These are phyloP conservation scores for Habrosyne pyritoides DNA, from an alignment of 2,888 invertebrate genomes.

Conservation along the genomic window DNA sequence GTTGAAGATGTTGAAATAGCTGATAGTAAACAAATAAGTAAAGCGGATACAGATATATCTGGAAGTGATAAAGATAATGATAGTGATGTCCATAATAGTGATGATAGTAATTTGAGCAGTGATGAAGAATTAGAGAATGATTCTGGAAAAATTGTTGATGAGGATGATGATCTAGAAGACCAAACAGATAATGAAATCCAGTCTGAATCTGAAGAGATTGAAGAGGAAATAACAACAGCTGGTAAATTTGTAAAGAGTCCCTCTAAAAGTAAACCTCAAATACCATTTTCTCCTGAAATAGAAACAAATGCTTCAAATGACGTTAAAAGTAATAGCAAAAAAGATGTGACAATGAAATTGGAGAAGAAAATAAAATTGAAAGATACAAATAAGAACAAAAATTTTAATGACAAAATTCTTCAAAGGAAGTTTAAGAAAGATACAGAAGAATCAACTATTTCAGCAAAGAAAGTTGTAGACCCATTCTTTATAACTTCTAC, in stretches of 20 bases:
- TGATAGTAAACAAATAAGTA: conserved; percentile 20
- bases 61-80: conserved; percentile 22
- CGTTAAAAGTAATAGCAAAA: conserved; percentile 8
- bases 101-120: conserved; percentile 19
- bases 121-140: conserved; percentile 17
- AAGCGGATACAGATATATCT: conserved; percentile 11
- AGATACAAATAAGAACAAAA: conserved; percentile 58
- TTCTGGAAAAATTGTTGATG: conserved; percentile 16
- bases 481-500: conserved; percentile 75
- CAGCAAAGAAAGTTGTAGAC: conserved; percentile 65
- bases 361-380: conserved; percentile 57
- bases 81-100: conserved; percentile 18
- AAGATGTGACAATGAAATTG: conserved; percentile 17
- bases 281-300: conserved; percentile 3
- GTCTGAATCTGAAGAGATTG: conserved; percentile 5
- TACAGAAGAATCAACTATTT: conserved; percentile 29
- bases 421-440: conserved; percentile 64
- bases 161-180: conserved; percentile 12
- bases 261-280: conserved; percentile 11
- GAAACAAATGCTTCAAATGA: conserved; percentile 11
- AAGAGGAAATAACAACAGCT: conserved; percentile 13
- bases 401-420: conserved; percentile 65
- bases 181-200: background rate
- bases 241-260: conserved; percentile 11
- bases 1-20: conserved; percentile 49